A percentile compares a stretch with the other conserved stretches of the same genome.
Conservation (phyloP, 2,113 vertebrate species). For the Chaetodon trifascialis region DNA sequence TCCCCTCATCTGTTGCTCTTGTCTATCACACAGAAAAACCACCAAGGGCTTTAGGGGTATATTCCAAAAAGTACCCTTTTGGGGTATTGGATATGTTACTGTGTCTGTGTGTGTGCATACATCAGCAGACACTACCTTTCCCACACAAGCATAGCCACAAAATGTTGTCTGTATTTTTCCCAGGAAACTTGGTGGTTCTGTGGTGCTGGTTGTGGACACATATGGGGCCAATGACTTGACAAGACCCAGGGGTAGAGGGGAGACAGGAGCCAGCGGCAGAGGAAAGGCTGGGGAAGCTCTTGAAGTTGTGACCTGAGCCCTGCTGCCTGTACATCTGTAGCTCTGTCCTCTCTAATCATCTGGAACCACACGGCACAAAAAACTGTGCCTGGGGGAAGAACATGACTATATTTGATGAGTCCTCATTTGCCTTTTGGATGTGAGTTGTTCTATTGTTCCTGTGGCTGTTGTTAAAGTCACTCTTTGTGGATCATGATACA, state of each 20-base stretch:
- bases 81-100: constrained; percentile 40
- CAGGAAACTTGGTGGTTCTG: constrained; percentile 59
- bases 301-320: constrained; percentile 58
- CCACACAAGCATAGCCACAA: constrained; percentile 54
- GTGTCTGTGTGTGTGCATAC: constrained; percentile 18
- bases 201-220: constrained; percentile 44
- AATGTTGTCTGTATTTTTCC: constrained; percentile 55
- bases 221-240: constrained; percentile 62
- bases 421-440: constrained; percentile 30
- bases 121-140: constrained; percentile 35
- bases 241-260: constrained; percentile 60
- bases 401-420: constrained; percentile 28
- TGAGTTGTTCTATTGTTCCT: constrained; percentile 26
- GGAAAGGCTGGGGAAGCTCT: constrained; percentile 63
- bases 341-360: constrained; percentile 44
- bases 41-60: constrained; percentile 16
- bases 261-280: constrained; percentile 63
- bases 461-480: constrained; percentile 18
- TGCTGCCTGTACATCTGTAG: constrained; percentile 45
- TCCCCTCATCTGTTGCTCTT: constrained; percentile 66
- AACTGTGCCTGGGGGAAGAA: constrained; percentile 26
- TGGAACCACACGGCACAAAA: constrained; percentile 31
- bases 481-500: constrained; percentile 38
- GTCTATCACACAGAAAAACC: constrained; percentile 62
- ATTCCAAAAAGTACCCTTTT: constrained; percentile 2